phyloP scores from a whole-genome alignment of 2,113 vertebrate genomes.

The Rhombomys opimus region DNA sequence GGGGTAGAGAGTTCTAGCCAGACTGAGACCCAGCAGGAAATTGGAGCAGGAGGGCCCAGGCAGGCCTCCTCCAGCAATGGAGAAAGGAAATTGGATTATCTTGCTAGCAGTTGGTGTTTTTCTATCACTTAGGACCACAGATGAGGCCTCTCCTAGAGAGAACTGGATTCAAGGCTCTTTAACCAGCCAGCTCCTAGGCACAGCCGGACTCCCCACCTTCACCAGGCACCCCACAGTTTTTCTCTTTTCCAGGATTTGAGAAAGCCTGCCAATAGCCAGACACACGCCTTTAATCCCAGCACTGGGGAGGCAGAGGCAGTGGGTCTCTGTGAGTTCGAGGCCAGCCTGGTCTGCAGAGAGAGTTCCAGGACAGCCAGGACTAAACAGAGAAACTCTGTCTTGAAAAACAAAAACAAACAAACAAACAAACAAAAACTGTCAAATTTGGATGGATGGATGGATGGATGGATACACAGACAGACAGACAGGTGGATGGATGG shows the following conservation, averaged over 20 bases:
- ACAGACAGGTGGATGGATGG: too few relatives aligned
- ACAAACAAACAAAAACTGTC: background rate
- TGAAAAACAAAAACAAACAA: background rate
- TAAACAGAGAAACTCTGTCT: background rate
- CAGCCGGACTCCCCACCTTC: background rate
- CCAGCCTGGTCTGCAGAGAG: background rate
- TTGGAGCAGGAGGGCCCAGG: slow-evolving; percentile 63
- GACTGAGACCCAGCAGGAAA: slow-evolving; percentile 82
- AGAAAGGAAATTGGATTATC: slow-evolving; percentile 88
- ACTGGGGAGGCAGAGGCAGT: background rate
- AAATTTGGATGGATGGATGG: background rate
- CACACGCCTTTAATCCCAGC: background rate
- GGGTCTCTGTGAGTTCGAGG: background rate
- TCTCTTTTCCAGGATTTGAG: slow-evolving; percentile 33
- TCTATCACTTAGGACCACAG: slow-evolving; percentile 76
- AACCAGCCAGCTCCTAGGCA: slow-evolving; percentile 35
- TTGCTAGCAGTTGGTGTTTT: slow-evolving; percentile 85
- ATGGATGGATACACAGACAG: background rate
- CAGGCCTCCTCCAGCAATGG: slow-evolving; percentile 61
- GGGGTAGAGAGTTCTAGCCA: slow-evolving; percentile 78
- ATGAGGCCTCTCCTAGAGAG: slow-evolving; percentile 73
- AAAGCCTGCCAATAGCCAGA: background rate
- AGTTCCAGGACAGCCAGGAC: background rate
- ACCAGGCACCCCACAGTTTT: background rate
- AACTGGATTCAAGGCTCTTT: slow-evolving; percentile 73